A percentile compares a stretch with the other conserved stretches of the same genome.
Conservation (phyloP, 2,888 invertebrate species). For the Calephelis perditalis region DNA sequence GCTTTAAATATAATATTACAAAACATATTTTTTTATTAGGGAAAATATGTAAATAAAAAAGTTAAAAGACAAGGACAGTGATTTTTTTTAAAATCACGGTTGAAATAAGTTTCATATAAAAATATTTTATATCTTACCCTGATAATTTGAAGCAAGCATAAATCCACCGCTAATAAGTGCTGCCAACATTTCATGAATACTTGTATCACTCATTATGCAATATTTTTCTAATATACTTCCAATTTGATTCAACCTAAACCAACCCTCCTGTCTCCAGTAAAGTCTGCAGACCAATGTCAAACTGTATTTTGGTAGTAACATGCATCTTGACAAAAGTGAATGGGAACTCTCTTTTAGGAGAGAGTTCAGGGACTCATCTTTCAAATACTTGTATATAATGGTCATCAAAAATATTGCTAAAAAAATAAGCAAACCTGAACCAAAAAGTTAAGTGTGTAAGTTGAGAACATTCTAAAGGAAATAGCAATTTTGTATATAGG, state of each 20-base stretch:
- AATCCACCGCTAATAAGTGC: constrained; percentile 42
- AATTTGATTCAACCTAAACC: constrained; percentile 47
- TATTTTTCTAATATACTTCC: constrained; percentile 36
- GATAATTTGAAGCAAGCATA: constrained; percentile 30
- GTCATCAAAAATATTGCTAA: constrained; percentile 52
- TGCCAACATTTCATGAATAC: constrained; percentile 36
- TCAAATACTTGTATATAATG: constrained; percentile 48
- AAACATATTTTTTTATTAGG: too few relatives aligned
- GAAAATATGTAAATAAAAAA: too few relatives aligned
- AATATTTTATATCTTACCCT: constrained; percentile 28
- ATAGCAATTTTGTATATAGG: too few relatives aligned
- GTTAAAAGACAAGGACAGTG: too few relatives aligned
- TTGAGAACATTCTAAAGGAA: too few relatives aligned
- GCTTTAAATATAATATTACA: too few relatives aligned
- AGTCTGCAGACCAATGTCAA: constrained; percentile 53
- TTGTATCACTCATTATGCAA: constrained; percentile 32
- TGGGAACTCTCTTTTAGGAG: constrained; percentile 42
- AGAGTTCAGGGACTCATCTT: constrained; percentile 37
- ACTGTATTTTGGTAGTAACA: constrained; percentile 42
- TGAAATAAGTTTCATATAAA: too few relatives aligned
- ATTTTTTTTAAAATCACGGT: too few relatives aligned
- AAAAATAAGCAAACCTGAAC: constrained; percentile 21
- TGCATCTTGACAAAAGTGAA: constrained; percentile 38
- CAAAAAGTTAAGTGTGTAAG: neutral
- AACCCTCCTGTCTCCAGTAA: constrained; percentile 55